Evolutionary conservation across 1,140 invertebrate species (phyloP).

Genomic region (Chrysopa pallens): DNA sequence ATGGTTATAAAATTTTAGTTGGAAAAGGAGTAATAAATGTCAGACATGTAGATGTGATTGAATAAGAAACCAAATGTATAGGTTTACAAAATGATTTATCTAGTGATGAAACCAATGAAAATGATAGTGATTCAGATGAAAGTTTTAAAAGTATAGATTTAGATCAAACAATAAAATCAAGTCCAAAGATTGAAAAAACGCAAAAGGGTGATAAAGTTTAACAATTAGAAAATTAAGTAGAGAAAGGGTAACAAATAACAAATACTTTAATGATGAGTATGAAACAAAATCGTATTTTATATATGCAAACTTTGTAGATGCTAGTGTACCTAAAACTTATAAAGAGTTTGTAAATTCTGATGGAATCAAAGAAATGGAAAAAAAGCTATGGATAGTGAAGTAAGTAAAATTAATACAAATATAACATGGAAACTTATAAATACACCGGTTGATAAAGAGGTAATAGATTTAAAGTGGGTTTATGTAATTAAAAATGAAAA

Average conservation of each 20-base stretch:
- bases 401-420: slow-evolving; percentile 18
- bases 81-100: background rate
- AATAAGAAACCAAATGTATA: background rate
- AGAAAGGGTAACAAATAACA: no score
- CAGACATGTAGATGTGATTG: background rate
- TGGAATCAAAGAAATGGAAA: slow-evolving; percentile 17
- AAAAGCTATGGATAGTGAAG: slow-evolving; percentile 19
- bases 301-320: background rate
- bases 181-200: background rate
- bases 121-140: background rate
- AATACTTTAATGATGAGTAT: no score
- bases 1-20: no score
- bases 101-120: background rate
- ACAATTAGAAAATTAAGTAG: no score
- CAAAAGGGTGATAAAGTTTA: background rate
- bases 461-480: slow-evolving; percentile 20
- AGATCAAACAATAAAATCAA: background rate
- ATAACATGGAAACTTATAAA: slow-evolving; percentile 17
- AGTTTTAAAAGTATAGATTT: background rate
- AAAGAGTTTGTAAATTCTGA: slow-evolving; percentile 15
- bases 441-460: slow-evolving; percentile 10
- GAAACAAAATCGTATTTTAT: no score
- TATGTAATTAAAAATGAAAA: slow-evolving; percentile 15
- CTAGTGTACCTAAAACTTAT: slow-evolving; percentile 7
- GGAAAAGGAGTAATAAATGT: background rate